Conservation (phyloP, 1,140 invertebrate species). For the Formica exsecta region DNA sequence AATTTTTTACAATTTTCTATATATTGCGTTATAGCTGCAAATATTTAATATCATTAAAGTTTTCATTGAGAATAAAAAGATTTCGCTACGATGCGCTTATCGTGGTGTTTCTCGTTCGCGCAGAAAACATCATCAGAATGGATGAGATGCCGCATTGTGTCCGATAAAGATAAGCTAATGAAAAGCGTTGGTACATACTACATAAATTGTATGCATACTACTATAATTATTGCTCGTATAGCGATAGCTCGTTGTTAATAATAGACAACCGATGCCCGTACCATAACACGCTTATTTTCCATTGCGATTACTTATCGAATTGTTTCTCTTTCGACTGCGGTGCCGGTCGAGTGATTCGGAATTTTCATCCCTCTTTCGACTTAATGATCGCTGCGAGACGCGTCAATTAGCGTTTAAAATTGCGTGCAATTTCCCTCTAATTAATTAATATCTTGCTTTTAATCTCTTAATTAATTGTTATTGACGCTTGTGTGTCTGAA, state of each 20-base stretch:
- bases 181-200: background rate
- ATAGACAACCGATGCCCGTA: constrained; percentile 47
- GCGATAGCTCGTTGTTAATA: constrained; percentile 54
- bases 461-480: constrained; percentile 29
- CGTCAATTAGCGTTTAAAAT: constrained; percentile 24
- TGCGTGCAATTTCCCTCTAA: constrained; percentile 9
- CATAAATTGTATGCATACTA: background rate
- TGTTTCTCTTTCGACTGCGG: constrained; percentile 38
- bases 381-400: constrained; percentile 21
- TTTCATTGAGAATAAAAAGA: background rate
- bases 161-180: constrained; percentile 8
- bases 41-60: constrained; percentile 16
- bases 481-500: constrained; percentile 19
- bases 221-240: constrained; percentile 32
- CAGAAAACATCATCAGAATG: constrained; percentile 13
- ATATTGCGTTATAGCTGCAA: background rate
- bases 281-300: constrained; percentile 45
- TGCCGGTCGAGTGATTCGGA: background rate
- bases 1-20: background rate
- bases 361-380: constrained; percentile 33
- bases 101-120: constrained; percentile 10
- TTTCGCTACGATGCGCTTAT: background rate
- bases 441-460: constrained; percentile 21
- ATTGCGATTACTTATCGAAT: constrained; percentile 46
- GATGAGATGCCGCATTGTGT: constrained; percentile 36